phyloP scores from a whole-genome alignment of 2,113 vertebrate genomes.

The Falcunculus frontatus region DNA sequence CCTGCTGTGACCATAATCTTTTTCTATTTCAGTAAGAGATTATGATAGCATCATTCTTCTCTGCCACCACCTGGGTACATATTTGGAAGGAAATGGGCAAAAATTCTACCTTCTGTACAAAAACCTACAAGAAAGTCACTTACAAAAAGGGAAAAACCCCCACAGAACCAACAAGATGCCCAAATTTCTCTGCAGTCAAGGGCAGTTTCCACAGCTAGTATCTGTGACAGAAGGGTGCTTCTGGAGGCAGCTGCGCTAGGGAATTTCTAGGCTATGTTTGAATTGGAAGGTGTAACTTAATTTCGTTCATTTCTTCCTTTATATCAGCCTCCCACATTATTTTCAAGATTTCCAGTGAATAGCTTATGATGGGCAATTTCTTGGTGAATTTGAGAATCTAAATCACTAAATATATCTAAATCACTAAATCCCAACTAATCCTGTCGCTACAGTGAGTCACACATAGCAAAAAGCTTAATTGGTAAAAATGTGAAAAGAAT shows the following conservation, averaged over 20 bases:
- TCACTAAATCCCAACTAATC: not conserved
- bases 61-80: not conserved
- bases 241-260: not conserved
- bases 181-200: not conserved
- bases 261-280: not conserved
- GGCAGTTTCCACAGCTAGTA: not conserved
- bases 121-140: not conserved
- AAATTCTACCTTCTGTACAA: not conserved
- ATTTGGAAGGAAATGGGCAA: not conserved
- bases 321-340: not conserved
- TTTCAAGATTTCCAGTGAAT: not conserved
- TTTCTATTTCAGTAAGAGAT: not conserved
- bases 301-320: not conserved
- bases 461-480: not conserved
- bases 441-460: not conserved
- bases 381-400: not conserved
- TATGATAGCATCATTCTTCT: not conserved
- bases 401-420: conserved; percentile 1
- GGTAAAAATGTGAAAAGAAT: not conserved
- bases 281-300: not conserved
- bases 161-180: not conserved
- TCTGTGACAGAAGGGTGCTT: not conserved
- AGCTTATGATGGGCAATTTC: not conserved
- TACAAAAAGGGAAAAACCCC: fast-evolving
- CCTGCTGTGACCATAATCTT: not conserved